Conservation (phyloP, 2,113 vertebrate species). For the pig (Sus scrofa) region T2T-Sscrofa CM000817.6:95651001-95651500, state of each 20-base stretch:
- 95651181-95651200: neutral
- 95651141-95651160: conserved; percentile 69
- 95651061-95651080: conserved; percentile 43
- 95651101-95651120: conserved; percentile 51
- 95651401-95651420: neutral
- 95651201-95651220: neutral
- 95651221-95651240: neutral
- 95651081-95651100: conserved; percentile 71
- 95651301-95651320: neutral
- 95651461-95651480: neutral
- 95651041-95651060: neutral
- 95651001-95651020: conserved; percentile 69
- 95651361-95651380: neutral
- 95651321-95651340: neutral
- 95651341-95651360: conserved; percentile 28
- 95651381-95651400: neutral
- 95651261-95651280: conserved; percentile 35
- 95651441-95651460: neutral
- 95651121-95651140: conserved; percentile 64
- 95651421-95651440: neutral
- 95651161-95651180: neutral
- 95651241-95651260: neutral
- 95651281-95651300: neutral
- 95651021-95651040: conserved; percentile 49
- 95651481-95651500: neutral